Base-by-base conservation (phyloP, 2,113 vertebrate species). In the Kryptolebias marmoratus region DNA sequence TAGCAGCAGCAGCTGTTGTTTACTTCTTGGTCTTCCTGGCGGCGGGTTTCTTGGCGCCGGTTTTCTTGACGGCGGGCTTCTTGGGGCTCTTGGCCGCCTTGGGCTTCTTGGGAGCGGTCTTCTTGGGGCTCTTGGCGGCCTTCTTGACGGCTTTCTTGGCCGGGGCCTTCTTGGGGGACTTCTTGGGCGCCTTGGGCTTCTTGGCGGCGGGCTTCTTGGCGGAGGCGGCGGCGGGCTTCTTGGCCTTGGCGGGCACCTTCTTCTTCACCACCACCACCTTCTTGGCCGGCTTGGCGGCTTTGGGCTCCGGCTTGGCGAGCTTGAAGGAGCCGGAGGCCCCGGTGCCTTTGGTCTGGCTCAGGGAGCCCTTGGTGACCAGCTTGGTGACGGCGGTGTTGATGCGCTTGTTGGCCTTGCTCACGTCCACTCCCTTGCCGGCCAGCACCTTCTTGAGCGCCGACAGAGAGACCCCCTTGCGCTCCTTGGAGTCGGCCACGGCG, bases 311-410 rank as follows among this genome's bases (percentile, higher is more conserved):
- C 32, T 78, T 78, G 4, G 71, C 45, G 1, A 83, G 30, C 14
- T 78, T 87, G 53, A 81, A 83, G 18, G 84, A 84, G 0, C 85
- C 85, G 0, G 81, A 79, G 0, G 83, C 83, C 0, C 83, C 80
- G 0, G 62, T 74, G 0, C 85, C 85, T n/a, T 74, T 80, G 2
- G 62, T 65, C 64, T 86, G 81, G n/a, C 11, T 18, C 15, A 82
- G 47, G 0, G 15, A 0, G 0, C 69, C 80, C 0, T 54, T 64
- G 11, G 49, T 30, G 3, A 73, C 84, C 59, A 81, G 28, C 1
- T 36, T 72, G 0, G 32, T 72, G 3, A 81, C 54, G 2, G 71
- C 16, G 30, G 22, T 32, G 39, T 86, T 86, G 47, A 82, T 56
- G 2, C 80, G 73, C 1, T 65, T 71, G 63, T 86, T 86, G 2